Percentiles rank a stretch among this genome's conserved stretches.
Evolutionary conservation across 2,888 invertebrate species (phyloP).

Genomic region (Notocelia uddmanniana): DNA sequence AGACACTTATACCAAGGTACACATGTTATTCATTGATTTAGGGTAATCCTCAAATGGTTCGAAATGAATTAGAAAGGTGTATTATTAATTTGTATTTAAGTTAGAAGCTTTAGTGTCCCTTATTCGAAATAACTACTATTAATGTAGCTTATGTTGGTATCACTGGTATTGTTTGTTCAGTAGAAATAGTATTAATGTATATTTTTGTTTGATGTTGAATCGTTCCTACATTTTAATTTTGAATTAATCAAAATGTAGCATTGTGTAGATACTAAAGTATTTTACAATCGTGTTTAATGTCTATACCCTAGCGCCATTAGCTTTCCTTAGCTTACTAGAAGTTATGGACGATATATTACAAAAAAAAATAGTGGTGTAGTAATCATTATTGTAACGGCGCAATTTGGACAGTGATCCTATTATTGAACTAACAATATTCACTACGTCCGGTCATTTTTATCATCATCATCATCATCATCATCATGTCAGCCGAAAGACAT

Average conservation of each 20-base stretch:
- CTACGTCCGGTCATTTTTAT: neutral
- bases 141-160: neutral
- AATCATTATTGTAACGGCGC: no score
- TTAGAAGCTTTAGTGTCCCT: neutral
- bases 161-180: neutral
- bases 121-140: neutral
- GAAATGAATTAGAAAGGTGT: neutral
- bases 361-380: no score
- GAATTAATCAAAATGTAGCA: neutral
- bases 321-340: no score
- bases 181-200: neutral
- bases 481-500: no score
- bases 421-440: neutral
- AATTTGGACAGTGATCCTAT: neutral
- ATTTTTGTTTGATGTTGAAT: neutral
- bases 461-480: no score
- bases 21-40: neutral
- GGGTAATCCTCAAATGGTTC: neutral
- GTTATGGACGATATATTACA: no score
- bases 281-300: neutral
- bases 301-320: neutral
- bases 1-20: slow-evolving; percentile 13
- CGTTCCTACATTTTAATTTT: slow-evolving; percentile 2
- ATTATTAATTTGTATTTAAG: neutral
- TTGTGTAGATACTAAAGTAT: neutral